These are phyloP conservation scores for Volucella inflata DNA, from an alignment of 2,888 invertebrate genomes.

Conservation along the genomic window DNA sequence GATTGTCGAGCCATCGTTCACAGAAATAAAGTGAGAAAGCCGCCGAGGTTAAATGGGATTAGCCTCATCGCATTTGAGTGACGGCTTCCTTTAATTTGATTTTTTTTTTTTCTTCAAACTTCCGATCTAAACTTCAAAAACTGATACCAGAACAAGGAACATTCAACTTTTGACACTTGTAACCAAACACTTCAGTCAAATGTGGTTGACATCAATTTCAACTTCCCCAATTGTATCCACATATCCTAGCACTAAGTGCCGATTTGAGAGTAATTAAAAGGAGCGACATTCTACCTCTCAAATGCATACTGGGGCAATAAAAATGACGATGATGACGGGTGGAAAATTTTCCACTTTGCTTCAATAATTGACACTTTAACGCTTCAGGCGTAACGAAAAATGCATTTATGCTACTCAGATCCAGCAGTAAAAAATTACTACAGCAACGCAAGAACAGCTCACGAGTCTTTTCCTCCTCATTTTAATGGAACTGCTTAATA, in stretches of 20 bases:
- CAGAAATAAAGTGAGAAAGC: no score
- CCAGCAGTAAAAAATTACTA: not conserved
- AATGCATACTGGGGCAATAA: not conserved
- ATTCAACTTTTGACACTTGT: no score
- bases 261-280: constrained; percentile 51
- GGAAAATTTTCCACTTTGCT: constrained; percentile 10
- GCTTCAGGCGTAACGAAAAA: constrained; percentile 26
- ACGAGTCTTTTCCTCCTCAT: not conserved
- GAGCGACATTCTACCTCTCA: not conserved
- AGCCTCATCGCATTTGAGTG: constrained; percentile 3
- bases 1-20: no score
- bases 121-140: not conserved
- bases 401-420: constrained; percentile 8
- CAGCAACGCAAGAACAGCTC: not conserved
- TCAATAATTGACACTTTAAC: constrained; percentile 29
- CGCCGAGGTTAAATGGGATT: no score
- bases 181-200: no score
- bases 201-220: no score
- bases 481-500: constrained; percentile 39
- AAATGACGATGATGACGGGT: not conserved
- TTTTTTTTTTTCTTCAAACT: not conserved
- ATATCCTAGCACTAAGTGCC: constrained; percentile 2
- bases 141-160: no score
- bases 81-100: constrained; percentile 22
- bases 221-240: not conserved